Conservation (phyloP, 1,140 invertebrate genomes). For the Aphelenchoides fujianensis region DNA sequence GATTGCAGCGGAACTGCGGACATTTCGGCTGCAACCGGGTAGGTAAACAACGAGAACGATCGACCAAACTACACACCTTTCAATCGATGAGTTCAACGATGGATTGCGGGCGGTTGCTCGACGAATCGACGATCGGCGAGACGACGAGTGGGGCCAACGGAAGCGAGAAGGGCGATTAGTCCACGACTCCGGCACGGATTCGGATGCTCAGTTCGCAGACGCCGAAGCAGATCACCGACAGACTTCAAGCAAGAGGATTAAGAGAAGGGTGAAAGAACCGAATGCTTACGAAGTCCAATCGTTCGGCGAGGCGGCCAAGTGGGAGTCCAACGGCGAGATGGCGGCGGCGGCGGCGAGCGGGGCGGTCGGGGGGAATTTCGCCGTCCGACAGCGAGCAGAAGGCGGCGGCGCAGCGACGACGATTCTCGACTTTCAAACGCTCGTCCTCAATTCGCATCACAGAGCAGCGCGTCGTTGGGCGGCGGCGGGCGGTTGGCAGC, state of each 20-base stretch:
- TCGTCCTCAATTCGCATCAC: background rate
- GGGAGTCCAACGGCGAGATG: background rate
- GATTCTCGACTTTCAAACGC: background rate
- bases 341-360: too few relatives aligned
- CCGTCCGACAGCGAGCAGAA: background rate
- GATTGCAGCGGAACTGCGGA: background rate
- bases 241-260: too few relatives aligned
- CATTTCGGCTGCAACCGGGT: too few relatives aligned
- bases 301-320: background rate
- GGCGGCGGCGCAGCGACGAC: background rate
- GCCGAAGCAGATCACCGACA: background rate
- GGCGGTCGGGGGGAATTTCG: background rate
- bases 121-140: too few relatives aligned
- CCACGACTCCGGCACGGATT: background rate
- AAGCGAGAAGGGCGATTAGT: too few relatives aligned
- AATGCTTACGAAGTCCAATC: background rate
- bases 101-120: background rate
- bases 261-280: too few relatives aligned
- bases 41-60: background rate
- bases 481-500: too few relatives aligned
- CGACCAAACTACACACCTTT: too few relatives aligned
- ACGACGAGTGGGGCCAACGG: too few relatives aligned
- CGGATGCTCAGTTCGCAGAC: constrained; percentile 1
- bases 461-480: too few relatives aligned
- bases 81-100: background rate